Base-by-base conservation (phyloP, 1,140 invertebrate species). In the Neuroterus valhalla region DNA sequence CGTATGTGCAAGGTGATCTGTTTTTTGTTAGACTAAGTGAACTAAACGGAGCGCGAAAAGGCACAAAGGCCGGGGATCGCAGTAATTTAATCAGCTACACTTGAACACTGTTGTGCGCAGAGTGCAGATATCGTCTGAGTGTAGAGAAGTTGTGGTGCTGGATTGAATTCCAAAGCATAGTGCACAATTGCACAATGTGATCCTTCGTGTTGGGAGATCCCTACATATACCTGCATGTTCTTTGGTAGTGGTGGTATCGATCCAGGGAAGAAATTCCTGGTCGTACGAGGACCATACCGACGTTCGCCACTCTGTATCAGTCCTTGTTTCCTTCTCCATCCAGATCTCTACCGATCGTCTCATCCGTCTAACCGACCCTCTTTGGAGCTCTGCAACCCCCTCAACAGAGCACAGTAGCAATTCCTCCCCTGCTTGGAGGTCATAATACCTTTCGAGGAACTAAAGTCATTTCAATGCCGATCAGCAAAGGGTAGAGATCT, bases 401-500 rank as follows among this genome's bases (percentile, higher is more conserved):
- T 38, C 55, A 8, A 62, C 55, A 62, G 55, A 62, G 14, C 31
- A 62, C 55, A 62, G 55, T 62, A 14, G 55, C 55, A 62, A 62
- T 62, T 38, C n/a, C 14, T 62, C 10, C 12, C 10, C 23, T 21
- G 11, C 50, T 19, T 21, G 5, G 12, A 31, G 52, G 21, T 62
- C 52, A 62, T 62, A 62, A 38, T 26, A 62, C 14, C 15, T n/a
- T 62, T 62, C 23, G 3, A 14, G 11, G 23, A 62, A 31, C 55
- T 62, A 38, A 62, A 62, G 55, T 62, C 55, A 62, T 62, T 62
- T 62, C 55, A 62, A 62, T 62, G 55, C 55, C 55, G n/a, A 62
- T 23, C 55, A 62, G 14, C 55, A 26, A 23, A 31, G 55, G 31
- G 55, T n/a, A 62, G 31, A 31, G 26, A 62, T 62, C 26, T 62